Evolutionary conservation across 1,140 invertebrate genomes (phyloP), one percentile per base, ranked within the genome.

Genomic region (Nautilus pompilius): DNA sequence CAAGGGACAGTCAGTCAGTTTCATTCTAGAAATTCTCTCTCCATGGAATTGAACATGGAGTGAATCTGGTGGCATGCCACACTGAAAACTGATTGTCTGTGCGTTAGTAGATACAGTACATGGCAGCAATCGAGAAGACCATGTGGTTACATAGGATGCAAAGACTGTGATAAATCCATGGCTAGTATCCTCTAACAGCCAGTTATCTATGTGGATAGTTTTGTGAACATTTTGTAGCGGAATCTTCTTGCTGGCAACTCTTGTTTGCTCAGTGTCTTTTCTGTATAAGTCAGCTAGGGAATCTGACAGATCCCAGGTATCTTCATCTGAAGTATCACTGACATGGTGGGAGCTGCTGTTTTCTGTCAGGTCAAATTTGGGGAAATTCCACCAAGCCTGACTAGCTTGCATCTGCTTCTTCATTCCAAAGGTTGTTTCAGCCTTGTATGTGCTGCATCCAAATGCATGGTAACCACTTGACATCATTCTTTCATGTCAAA

Each of bases 1-100:
- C 30, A 82, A 61, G 0, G 80, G 81, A 62, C 74, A 72, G 32
- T 82, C 80, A 65, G 76, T 77, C 0, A 80, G 76, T 53, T 82
- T 79, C 63, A 83, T 65, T 24, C 81, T 65, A 15, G 73, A 65
- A 51, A 83, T 82, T 29, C 82, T 77, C 68, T 83, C 79, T 2
- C 81, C 80, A 67, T 80, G 79, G 34, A 79, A 66, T 55, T 83
- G 81, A 17, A 81, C 74, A 59, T 83, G 81, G 26, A 83, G 66
- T 2, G 78, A 71, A 58, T 81, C 82, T 15, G 69, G 68, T 1
- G 78, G 76, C 41, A 78, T 66, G 6, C 73, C 76, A 55, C 76
- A 70, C 63, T 76, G 70, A 24, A 71, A 57, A 65, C 80, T 81
- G 10, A 83, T 71, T 55, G 78, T 75, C 51, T 80, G 76, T 20